Evolutionary conservation across 30 jellyfish, hydroid and myxozoan species (phyloP).

Genomic region (Catostylus mosaicus): DNA sequence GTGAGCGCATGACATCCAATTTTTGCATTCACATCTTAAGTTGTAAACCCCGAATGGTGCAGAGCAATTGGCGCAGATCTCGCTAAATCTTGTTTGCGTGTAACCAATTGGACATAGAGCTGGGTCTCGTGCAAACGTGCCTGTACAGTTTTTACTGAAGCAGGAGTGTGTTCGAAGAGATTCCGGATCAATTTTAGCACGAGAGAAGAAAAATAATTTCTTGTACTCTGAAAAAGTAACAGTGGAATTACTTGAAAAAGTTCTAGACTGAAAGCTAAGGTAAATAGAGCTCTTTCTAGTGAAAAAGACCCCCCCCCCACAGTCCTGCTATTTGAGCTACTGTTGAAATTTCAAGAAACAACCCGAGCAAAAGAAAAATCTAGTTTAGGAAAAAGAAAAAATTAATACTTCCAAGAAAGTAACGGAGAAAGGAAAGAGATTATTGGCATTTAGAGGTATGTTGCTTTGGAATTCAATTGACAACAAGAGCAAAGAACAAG

Average conservation of each 20-base stretch:
- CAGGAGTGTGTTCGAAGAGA: conserved; percentile 19
- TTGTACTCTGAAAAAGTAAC: conserved; percentile 53
- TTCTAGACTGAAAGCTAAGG: too few species aligned
- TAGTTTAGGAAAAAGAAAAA: neutral
- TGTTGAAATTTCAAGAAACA: too few species aligned
- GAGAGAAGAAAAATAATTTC: conserved; percentile 51
- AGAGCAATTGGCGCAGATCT: conserved; percentile 69
- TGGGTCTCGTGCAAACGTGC: conserved; percentile 47
- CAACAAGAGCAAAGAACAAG: conserved; percentile 1
- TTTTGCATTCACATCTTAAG: conserved; percentile 63
- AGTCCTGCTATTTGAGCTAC: too few species aligned
- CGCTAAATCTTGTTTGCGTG: conserved; percentile 54
- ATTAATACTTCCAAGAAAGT: conserved; percentile 10
- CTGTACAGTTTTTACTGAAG: conserved; percentile 35
- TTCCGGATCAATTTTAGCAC: conserved; percentile 14
- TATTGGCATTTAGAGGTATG: neutral
- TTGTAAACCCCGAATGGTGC: conserved; percentile 69
- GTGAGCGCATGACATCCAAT: conserved; percentile 95
- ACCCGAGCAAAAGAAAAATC: too few species aligned
- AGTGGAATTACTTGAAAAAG: too few species aligned
- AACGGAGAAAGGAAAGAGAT: conserved; percentile 20
- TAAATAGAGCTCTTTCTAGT: too few species aligned
- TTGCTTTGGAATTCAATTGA: conserved; percentile 17
- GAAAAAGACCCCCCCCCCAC: too few species aligned
- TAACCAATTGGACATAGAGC: conserved; percentile 83